Percentiles rank a stretch among this genome's conserved stretches.
Evolutionary conservation across 2,797 vertebrate species (phyloP).

Genomic region (Garrulus glandarius): DNA sequence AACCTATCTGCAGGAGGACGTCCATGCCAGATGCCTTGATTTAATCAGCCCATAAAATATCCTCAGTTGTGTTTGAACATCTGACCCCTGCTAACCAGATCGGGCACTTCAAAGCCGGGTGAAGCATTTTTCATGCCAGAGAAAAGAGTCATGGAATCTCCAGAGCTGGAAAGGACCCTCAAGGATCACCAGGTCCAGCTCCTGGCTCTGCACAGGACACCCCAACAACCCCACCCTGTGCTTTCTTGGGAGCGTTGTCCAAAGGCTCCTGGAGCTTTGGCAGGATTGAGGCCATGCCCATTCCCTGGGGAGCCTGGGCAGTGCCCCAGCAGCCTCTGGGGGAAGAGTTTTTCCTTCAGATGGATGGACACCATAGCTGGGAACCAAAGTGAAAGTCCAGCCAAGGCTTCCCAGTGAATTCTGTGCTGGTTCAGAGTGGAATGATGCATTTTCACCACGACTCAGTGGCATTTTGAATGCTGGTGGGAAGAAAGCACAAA

Average conservation of each 20-base stretch:
- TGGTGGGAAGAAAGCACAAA: neutral
- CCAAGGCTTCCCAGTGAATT: neutral
- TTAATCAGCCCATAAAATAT: conserved; percentile 3
- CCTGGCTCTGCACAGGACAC: neutral
- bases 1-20: neutral
- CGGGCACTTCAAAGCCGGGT: neutral
- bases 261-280: neutral
- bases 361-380: neutral
- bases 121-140: neutral
- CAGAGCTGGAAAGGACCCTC: neutral
- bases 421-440: neutral
- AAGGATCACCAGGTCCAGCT: neutral
- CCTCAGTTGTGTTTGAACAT: neutral
- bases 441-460: neutral
- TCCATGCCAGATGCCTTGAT: conserved; percentile 15
- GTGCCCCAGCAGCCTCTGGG: neutral
- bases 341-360: neutral
- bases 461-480: neutral
- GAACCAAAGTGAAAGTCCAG: neutral
- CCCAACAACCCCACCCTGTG: neutral
- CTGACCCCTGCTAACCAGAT: neutral
- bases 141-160: neutral
- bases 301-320: neutral
- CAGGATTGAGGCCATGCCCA: rapidly evolving
- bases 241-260: neutral